Evolutionary conservation across 2,888 invertebrate genomes (phyloP).

Genomic region (Acleris laterana): DNA sequence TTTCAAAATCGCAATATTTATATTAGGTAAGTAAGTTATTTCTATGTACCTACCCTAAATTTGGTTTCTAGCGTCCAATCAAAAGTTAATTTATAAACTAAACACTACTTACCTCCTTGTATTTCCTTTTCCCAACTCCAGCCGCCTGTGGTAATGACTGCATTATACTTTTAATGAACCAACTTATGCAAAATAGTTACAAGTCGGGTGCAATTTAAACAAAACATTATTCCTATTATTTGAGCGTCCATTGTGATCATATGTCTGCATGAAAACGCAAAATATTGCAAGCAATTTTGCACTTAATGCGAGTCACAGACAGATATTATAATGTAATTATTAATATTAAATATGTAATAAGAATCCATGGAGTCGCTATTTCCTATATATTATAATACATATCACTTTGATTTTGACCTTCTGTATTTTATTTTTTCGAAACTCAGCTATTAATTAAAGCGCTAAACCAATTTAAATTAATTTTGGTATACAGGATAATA

Average conservation of each 20-base stretch:
- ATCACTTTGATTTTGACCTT: too few relatives aligned
- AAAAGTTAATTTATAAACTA: neutral
- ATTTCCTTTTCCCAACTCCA: slow-evolving; percentile 2
- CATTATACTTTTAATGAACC: slow-evolving; percentile 20
- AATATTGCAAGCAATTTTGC: neutral
- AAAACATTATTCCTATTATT: neutral
- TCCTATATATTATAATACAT: too few relatives aligned
- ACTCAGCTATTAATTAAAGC: too few relatives aligned
- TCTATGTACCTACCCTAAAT: too few relatives aligned
- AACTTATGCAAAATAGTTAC: slow-evolving; percentile 25
- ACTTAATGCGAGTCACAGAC: too few relatives aligned
- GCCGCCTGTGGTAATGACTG: neutral
- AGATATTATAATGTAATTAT: too few relatives aligned
- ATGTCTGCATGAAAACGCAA: neutral
- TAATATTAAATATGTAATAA: too few relatives aligned
- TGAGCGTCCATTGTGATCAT: neutral
- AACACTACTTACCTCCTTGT: neutral
- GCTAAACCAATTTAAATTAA: too few relatives aligned
- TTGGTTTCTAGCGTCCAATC: neutral
- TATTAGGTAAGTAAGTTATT: too few relatives aligned
- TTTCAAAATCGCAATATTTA: neutral
- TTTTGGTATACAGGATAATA: too few relatives aligned
- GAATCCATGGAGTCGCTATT: too few relatives aligned
- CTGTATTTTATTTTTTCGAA: too few relatives aligned
- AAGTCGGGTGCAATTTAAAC: slow-evolving; percentile 14